Percentiles rank a stretch among this genome's conserved stretches.
These are phyloP conservation scores for Proteles cristata DNA, from an alignment of 2,113 vertebrate genomes.

Conservation along the genomic window DNA sequence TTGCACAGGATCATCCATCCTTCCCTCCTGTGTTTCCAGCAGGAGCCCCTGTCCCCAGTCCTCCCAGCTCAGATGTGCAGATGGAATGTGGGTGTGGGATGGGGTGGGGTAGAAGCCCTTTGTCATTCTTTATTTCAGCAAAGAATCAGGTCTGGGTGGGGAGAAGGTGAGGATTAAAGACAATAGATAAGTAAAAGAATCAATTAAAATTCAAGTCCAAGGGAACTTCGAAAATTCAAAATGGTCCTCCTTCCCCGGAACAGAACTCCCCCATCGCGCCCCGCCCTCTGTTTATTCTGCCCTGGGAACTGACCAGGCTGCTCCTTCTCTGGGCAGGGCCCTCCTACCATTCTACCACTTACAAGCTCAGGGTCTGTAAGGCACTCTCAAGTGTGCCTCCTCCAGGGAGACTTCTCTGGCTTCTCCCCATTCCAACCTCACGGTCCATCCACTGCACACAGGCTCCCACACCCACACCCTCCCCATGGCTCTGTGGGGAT, in stretches of 20 bases:
- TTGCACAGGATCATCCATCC: accelerated
- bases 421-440: accelerated
- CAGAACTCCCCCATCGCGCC: not conserved
- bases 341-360: not conserved
- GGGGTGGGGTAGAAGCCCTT: not conserved
- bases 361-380: not conserved
- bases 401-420: not conserved
- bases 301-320: not conserved
- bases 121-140: slow-evolving; percentile 34
- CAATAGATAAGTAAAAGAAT: not conserved
- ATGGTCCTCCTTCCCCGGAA: not conserved
- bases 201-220: not conserved
- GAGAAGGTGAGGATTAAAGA: not conserved
- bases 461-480: too few species aligned
- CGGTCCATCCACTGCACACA: accelerated
- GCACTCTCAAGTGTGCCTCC: not conserved
- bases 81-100: not conserved
- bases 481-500: not conserved
- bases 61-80: not conserved
- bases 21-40: not conserved
- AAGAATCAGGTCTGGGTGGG: not conserved
- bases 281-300: not conserved
- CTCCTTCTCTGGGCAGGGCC: not conserved
- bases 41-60: not conserved
- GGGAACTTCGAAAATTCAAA: not conserved